Conservation (phyloP, 2,113 vertebrate species). For the Pseudopodoces humilis region DNA sequence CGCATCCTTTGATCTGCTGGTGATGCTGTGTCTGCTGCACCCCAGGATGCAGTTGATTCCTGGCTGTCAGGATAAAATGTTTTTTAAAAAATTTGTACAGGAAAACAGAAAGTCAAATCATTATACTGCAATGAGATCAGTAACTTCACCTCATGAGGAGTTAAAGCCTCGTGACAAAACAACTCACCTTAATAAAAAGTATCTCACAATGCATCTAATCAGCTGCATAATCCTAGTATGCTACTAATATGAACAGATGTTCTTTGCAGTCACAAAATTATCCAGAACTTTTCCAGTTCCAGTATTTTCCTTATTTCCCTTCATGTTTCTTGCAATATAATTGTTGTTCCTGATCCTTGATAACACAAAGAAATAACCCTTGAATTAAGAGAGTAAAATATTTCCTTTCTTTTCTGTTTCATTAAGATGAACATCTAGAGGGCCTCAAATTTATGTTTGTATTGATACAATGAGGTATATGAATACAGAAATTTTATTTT, state of each 20-base stretch:
- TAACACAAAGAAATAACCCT: background rate
- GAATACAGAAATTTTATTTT: background rate
- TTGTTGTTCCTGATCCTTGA: background rate
- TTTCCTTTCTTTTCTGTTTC: background rate
- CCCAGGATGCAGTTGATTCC: background rate
- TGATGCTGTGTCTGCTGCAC: background rate
- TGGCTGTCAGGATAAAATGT: background rate
- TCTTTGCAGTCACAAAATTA: background rate
- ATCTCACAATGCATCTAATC: background rate
- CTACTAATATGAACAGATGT: background rate
- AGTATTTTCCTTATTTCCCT: background rate
- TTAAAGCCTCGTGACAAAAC: background rate
- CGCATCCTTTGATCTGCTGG: background rate
- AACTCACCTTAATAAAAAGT: background rate
- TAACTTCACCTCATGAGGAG: background rate
- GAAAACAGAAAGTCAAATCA: background rate
- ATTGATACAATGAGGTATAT: background rate
- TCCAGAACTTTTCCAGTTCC: background rate
- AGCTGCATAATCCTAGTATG: background rate
- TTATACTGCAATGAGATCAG: background rate
- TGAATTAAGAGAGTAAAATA: background rate
- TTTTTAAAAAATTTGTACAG: background rate
- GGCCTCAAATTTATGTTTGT: background rate
- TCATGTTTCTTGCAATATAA: fast-evolving
- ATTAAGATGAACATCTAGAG: background rate